phyloP scores from a whole-genome alignment of 2,113 vertebrate genomes.

The Aythya baeri region DNA sequence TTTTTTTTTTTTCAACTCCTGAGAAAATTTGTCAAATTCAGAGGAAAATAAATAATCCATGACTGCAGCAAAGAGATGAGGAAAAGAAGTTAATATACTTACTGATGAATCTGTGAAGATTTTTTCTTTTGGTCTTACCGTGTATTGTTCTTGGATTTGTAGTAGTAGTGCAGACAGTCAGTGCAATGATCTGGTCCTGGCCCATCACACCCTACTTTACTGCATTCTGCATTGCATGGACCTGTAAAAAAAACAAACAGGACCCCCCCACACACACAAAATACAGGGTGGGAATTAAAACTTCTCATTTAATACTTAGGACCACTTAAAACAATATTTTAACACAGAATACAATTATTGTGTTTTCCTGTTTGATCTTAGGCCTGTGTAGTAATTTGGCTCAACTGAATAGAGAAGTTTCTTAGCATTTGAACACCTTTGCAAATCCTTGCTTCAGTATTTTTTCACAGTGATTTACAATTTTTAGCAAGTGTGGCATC shows the following conservation, averaged over 20 bases:
- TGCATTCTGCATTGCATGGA: constrained; percentile 93
- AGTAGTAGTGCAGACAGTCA: constrained; percentile 96
- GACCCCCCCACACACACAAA: background rate
- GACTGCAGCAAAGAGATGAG: background rate
- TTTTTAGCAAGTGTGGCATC: background rate
- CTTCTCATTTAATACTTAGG: background rate
- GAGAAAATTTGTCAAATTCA: background rate
- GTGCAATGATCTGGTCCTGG: constrained; percentile 96
- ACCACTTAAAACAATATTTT: background rate
- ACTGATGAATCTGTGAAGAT: background rate
- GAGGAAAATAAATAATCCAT: background rate
- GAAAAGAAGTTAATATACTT: background rate
- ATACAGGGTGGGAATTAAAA: background rate
- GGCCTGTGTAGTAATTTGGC: background rate
- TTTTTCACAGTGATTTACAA: background rate
- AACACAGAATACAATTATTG: background rate
- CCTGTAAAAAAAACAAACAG: constrained; percentile 74
- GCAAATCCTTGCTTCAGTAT: background rate
- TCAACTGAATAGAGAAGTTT: background rate
- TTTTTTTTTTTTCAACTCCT: background rate
- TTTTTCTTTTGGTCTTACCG: constrained; percentile 75
- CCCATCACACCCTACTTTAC: constrained; percentile 92
- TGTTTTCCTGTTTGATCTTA: background rate
- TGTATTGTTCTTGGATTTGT: constrained; percentile 98
- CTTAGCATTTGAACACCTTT: background rate